Evolutionary conservation across 2,797 vertebrate genomes (phyloP).

Genomic region (Poeciliopsis infans): DNA sequence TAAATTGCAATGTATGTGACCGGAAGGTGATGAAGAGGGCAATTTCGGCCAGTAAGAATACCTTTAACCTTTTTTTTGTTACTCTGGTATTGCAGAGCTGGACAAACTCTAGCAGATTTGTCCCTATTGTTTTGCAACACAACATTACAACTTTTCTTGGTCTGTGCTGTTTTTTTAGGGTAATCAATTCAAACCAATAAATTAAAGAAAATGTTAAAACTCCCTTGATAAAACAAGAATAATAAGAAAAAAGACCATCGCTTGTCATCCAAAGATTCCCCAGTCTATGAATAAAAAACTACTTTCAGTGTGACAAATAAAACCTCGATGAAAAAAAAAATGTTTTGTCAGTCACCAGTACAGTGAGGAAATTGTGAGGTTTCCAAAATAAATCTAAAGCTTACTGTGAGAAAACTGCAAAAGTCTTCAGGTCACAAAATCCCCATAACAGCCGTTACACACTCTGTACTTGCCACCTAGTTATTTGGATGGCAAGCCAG

Average conservation of each 20-base stretch:
- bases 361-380: neutral
- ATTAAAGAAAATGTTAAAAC: too few relatives aligned
- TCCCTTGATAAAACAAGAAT: too few relatives aligned
- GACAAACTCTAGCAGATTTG: too few relatives aligned
- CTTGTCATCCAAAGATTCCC: neutral
- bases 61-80: too few relatives aligned
- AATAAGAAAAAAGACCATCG: neutral
- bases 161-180: too few relatives aligned
- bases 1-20: too few relatives aligned
- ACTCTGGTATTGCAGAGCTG: too few relatives aligned
- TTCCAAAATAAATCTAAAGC: neutral
- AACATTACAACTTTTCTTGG: too few relatives aligned
- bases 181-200: too few relatives aligned
- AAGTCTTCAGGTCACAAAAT: neutral
- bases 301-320: neutral
- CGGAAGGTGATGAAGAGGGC: too few relatives aligned
- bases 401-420: neutral
- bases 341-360: neutral
- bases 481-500: neutral
- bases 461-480: neutral
- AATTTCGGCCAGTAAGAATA: too few relatives aligned
- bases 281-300: neutral
- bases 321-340: neutral
- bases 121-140: too few relatives aligned
- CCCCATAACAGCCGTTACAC: neutral